Evolutionary conservation across 2,888 invertebrate genomes (phyloP).

Genomic region (Ligdia adustata): DNA sequence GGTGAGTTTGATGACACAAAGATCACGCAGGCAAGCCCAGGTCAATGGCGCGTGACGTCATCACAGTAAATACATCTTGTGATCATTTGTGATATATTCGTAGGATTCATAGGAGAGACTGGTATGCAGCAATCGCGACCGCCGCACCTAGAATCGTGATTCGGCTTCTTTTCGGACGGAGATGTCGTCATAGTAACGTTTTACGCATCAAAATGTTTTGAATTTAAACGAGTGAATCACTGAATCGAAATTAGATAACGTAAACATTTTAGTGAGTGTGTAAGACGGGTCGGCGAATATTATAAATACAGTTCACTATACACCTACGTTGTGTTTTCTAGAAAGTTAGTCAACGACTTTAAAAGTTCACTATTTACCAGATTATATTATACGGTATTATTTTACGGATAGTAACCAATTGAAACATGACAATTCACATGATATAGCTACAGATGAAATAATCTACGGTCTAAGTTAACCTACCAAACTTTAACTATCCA

Average conservation of each 20-base stretch:
- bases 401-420: too few relatives aligned
- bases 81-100: constrained; percentile 43
- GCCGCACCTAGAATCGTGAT: constrained; percentile 54
- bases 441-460: too few relatives aligned
- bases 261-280: constrained; percentile 29
- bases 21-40: constrained; percentile 48
- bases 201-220: constrained; percentile 29
- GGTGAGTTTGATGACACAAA: constrained; percentile 12
- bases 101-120: constrained; percentile 36
- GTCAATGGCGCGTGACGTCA: constrained; percentile 78
- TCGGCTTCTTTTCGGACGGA: constrained; percentile 30
- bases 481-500: too few relatives aligned
- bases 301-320: constrained; percentile 17
- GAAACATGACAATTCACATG: too few relatives aligned
- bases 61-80: constrained; percentile 52
- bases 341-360: constrained; percentile 24
- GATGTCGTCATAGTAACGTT: constrained; percentile 28
- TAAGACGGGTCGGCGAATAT: constrained; percentile 26
- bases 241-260: constrained; percentile 25
- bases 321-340: constrained; percentile 23
- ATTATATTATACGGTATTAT: too few relatives aligned
- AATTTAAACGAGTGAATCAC: constrained; percentile 33
- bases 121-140: constrained; percentile 46
- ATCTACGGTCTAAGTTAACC: too few relatives aligned
- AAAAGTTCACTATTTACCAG: background rate